Percentiles rank a stretch among this genome's conserved stretches.
phyloP scores from a whole-genome alignment of 2,797 vertebrate genomes.

The Micropoecilia bifurca region DNA sequence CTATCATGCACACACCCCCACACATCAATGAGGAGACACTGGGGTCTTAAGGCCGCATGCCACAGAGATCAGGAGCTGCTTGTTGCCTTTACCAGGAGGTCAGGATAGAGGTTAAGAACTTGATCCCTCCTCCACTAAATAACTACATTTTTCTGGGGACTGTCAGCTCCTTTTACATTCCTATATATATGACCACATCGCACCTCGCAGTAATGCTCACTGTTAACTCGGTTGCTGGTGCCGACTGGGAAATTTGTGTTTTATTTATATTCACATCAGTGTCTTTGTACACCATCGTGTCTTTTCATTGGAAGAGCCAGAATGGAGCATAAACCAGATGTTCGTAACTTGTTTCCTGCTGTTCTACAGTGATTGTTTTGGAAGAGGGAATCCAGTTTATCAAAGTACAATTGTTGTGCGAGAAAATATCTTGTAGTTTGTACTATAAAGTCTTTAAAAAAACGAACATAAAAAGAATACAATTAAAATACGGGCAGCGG shows the following conservation, averaged over 20 bases:
- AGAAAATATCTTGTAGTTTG: not conserved
- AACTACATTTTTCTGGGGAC: constrained; percentile 77
- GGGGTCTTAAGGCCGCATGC: constrained; percentile 66
- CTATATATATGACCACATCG: constrained; percentile 63
- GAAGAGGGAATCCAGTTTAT: not conserved
- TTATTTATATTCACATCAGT: constrained; percentile 34
- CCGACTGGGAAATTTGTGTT: constrained; percentile 25
- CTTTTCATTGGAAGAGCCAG: constrained; percentile 35
- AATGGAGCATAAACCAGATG: constrained; percentile 25
- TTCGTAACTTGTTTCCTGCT: constrained; percentile 2
- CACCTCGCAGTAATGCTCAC: constrained; percentile 56
- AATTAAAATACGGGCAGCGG: no score
- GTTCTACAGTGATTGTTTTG: no score
- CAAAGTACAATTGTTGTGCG: not conserved
- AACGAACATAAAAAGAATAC: not conserved
- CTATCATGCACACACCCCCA: constrained; percentile 41
- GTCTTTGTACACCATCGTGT: constrained; percentile 57
- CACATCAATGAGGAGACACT: constrained; percentile 26
- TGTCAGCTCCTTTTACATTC: constrained; percentile 77
- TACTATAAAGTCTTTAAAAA: not conserved
- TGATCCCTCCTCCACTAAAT: constrained; percentile 80
- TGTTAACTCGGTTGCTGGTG: constrained; percentile 67
- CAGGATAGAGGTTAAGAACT: constrained; percentile 82
- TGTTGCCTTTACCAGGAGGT: constrained; percentile 82
- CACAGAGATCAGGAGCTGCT: constrained; percentile 76